phyloP scores from a whole-genome alignment of 2,797 vertebrate genomes.

The Rallus crepitans region DNA sequence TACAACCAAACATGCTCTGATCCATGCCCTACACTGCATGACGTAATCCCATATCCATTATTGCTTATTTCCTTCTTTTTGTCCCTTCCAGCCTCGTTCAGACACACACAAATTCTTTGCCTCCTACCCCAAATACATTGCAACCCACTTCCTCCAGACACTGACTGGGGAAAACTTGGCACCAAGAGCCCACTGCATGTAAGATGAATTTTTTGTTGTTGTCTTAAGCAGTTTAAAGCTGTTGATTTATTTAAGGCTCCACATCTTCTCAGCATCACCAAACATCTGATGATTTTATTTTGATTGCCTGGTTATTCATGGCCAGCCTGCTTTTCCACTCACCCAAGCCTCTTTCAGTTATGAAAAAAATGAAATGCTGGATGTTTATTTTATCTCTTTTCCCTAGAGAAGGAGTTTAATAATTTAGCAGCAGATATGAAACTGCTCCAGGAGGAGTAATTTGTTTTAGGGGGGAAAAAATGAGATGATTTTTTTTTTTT shows the following conservation, averaged over 20 bases:
- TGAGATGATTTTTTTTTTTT: background rate
- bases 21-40: background rate
- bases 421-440: conserved; percentile 57
- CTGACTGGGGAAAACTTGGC: background rate
- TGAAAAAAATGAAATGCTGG: conserved; percentile 14
- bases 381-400: conserved; percentile 74
- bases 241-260: background rate
- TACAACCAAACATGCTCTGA: background rate
- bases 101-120: background rate
- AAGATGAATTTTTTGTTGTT: background rate
- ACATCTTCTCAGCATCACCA: conserved; percentile 36
- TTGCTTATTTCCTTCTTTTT: background rate
- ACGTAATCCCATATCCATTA: background rate
- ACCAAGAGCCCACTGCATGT: background rate
- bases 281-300: conserved; percentile 47
- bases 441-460: conserved; percentile 11
- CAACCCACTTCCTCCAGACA: background rate
- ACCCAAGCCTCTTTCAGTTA: background rate
- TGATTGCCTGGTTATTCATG: background rate
- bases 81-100: background rate
- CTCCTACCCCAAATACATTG: background rate
- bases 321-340: conserved; percentile 72
- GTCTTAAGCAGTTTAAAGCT: background rate
- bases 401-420: conserved; percentile 56
- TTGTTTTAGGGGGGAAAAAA: background rate